A percentile compares a stretch with the other conserved stretches of the same genome.
These are phyloP conservation scores for Megamerina dolium DNA, from an alignment of 2,888 invertebrate genomes.

Conservation along the genomic window DNA sequence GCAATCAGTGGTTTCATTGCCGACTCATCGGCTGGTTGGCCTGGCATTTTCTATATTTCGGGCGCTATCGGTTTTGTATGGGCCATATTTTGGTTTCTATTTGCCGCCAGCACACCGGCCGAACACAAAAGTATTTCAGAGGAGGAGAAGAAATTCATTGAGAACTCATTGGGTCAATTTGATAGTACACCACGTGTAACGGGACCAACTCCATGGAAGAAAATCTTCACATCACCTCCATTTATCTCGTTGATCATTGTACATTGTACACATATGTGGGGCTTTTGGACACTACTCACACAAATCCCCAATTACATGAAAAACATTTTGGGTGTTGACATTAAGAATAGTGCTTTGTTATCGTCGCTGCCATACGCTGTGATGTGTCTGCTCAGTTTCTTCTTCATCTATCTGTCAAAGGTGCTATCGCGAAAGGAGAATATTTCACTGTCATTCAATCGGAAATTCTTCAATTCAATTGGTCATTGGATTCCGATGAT, in stretches of 20 bases:
- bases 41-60: constrained; percentile 68
- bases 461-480: constrained; percentile 55
- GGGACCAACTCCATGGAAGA: constrained; percentile 63
- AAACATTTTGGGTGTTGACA: constrained; percentile 63
- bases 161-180: constrained; percentile 55
- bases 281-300: constrained; percentile 76
- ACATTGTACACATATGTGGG: constrained; percentile 70
- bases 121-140: constrained; percentile 57
- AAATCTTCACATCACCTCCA: constrained; percentile 68
- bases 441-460: constrained; percentile 41
- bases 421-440: constrained; percentile 36
- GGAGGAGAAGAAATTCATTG: constrained; percentile 63
- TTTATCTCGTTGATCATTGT: constrained; percentile 70
- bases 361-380: constrained; percentile 68
- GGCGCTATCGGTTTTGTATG: constrained; percentile 60
- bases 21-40: constrained; percentile 66
- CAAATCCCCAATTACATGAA: constrained; percentile 77
- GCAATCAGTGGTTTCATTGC: constrained; percentile 66
- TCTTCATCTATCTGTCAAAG: constrained; percentile 65
- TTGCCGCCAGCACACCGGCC: constrained; percentile 63
- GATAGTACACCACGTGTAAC: constrained; percentile 31
- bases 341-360: constrained; percentile 63
- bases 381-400: constrained; percentile 67
- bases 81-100: constrained; percentile 56
- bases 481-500: constrained; percentile 66